A percentile compares a stretch with the other conserved stretches of the same genome.
Conservation (phyloP, 2,113 vertebrate genomes). For the Phrynosoma platyrhinos region DNA sequence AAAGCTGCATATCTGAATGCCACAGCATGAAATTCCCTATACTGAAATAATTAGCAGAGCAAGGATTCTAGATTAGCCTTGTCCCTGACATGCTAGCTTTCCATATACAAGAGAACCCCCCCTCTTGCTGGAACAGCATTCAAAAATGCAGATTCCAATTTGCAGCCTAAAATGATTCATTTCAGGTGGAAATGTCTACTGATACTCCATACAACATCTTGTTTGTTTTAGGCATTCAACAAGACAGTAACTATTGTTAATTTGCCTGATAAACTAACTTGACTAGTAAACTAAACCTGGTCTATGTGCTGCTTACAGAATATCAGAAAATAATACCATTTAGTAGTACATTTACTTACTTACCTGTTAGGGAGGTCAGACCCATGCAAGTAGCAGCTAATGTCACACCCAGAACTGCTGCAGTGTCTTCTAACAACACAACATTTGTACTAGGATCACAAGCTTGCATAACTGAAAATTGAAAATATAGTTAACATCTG, state of each 20-base stretch:
- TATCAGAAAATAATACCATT: not conserved
- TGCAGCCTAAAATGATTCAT: not conserved
- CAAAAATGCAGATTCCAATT: not conserved
- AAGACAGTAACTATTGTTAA: not conserved
- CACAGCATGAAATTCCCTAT: not conserved
- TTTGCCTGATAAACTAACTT: not conserved
- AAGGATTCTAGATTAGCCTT: not conserved
- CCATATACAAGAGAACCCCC: too few relatives aligned
- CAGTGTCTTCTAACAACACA: conserved; percentile 94
- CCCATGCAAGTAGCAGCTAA: conserved; percentile 95
- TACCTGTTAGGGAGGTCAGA: conserved; percentile 96
- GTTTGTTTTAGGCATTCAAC: not conserved
- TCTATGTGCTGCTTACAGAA: not conserved
- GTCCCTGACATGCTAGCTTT: not conserved
- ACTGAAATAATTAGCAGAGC: not conserved
- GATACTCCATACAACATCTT: not conserved
- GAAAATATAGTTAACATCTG: not conserved
- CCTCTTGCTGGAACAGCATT: not conserved
- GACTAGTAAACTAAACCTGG: not conserved
- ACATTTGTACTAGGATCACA: conserved; percentile 97
- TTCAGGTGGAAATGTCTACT: not conserved
- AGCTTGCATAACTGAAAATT: conserved; percentile 89
- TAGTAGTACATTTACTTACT: conserved; percentile 5
- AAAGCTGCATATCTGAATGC: not conserved
- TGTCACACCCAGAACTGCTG: conserved; percentile 92